Evolutionary conservation across 2,797 vertebrate species (phyloP), one percentile per base, ranked within the genome.

Genomic region (Hylomyscus alleni): DNA sequence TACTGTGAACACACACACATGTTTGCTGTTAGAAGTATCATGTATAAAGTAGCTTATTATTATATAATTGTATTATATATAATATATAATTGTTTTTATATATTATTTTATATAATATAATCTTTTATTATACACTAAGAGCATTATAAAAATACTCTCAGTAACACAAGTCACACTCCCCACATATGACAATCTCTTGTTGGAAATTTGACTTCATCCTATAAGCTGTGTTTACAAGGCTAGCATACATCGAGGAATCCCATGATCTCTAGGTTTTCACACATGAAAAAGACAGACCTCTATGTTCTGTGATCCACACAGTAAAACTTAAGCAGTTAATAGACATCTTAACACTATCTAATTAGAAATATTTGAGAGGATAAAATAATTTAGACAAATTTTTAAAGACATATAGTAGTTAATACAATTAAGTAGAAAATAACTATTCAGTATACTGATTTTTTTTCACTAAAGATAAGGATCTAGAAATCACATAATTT

Each of bases 171-270:
- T 65, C 83, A 6, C 26, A 84, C 83, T 47, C 73, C 11, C 40
- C 87, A 50, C 2, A 56, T 54, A n/a, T 93, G 69, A 37, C 52
- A 82, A 82, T 90, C 40, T 29, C 54, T 14, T 84, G n/a, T 81
- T 58, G 58, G 56, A 92, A 92, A 60, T 60, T 94, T 94, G 24
- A 67, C 78, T 93, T 93, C 22, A 60, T 10, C 76, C 89, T 72
- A 73, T 54, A 73, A 95, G 20, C n/a, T 72, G 19, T 92, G 65
- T 77, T 87, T 91, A 72, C 40, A 73, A 93, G 12, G 76, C 26
- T 47, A 81, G 44, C 37, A 85, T 24, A 85, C 15, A 90, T 83
- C 2, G 11, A 78, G 6, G 10, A 78, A 67, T 85, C 44, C 62
- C 77, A 15, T 26, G 72, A n/a, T 44, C 29, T 9, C 29, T 58